Evolutionary conservation across 2,888 invertebrate genomes (phyloP), one percentile per base, ranked within the genome.

Genomic region (Zhuqinia jingwanae): DNA sequence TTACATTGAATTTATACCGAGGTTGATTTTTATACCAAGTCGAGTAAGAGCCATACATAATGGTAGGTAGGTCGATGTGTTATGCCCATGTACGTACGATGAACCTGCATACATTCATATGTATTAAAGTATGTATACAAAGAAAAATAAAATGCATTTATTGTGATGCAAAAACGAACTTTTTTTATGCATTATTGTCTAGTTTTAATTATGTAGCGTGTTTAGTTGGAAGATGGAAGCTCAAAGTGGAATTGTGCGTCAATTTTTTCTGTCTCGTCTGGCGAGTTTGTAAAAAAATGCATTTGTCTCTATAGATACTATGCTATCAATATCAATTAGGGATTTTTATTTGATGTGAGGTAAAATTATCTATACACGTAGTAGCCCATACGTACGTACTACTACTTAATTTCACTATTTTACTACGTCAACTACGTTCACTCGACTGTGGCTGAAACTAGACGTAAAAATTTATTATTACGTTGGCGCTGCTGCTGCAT

Each of bases 401-500:
- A 47, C 47, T 47, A 47, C 47, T 47, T 30, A 60, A 5, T 60
- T 30, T n/a, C n/a, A n/a, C 30, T 17, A 65, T 65, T 36, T 42
- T 65, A 65, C n/a, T n/a, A n/a, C n/a, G n/a, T n/a, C n/a, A n/a
- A n/a, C 65, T 65, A 65, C 65, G 65, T 8, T 65, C 65, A 65
- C 65, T 65, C 30, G 42, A 36, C 36, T 65, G 65, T 36, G 13
- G 65, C 60, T 0, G 27, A 10, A 11, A 27, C 27, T 60, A 56
- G 56, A n/a, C n/a, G n/a, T n/a, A n/a, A n/a, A n/a, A n/a, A n/a
- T n/a, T n/a, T n/a, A n/a, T n/a, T n/a, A n/a, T n/a, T n/a, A n/a
- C n/a, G n/a, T n/a, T n/a, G n/a, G n/a, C n/a, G n/a, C n/a, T n/a
- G n/a, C n/a, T n/a, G n/a, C n/a, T n/a, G n/a, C n/a, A n/a, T n/a